Evolutionary conservation across 2,113 vertebrate genomes (phyloP).

Genomic region (Nannospalax galili): DNA sequence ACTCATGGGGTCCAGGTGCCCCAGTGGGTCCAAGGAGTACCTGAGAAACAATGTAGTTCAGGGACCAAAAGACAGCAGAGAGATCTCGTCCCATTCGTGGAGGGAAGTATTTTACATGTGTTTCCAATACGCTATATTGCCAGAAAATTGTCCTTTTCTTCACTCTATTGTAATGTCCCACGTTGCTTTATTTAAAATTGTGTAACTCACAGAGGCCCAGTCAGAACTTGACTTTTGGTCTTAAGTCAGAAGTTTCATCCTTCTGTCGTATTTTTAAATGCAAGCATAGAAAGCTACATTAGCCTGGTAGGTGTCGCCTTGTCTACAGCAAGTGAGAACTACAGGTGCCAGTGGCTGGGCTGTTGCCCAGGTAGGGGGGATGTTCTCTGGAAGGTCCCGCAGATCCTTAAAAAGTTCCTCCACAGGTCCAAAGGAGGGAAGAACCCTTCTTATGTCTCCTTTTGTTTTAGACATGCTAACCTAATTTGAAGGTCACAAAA

Average conservation of each 20-base stretch:
- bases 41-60: not conserved
- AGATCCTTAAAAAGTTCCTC: not conserved
- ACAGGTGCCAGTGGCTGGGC: not conserved
- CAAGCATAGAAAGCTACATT: not conserved
- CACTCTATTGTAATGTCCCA: not conserved
- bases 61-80: not conserved
- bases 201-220: not conserved
- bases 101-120: not conserved
- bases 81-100: not conserved
- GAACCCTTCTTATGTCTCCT: not conserved
- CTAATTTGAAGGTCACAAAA: not conserved
- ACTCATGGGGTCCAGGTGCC: not conserved
- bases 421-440: not conserved
- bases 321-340: not conserved
- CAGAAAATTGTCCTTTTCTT: not conserved
- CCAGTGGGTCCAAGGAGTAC: not conserved
- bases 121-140: not conserved
- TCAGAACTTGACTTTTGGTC: not conserved
- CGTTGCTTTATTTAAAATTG: constrained; percentile 43
- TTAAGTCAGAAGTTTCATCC: not conserved
- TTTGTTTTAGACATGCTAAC: not conserved
- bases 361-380: not conserved
- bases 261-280: not conserved
- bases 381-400: not conserved
- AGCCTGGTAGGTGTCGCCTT: not conserved